phyloP scores from a whole-genome alignment of 1,140 invertebrate genomes.

The Lepeophtheirus salmonis region DNA sequence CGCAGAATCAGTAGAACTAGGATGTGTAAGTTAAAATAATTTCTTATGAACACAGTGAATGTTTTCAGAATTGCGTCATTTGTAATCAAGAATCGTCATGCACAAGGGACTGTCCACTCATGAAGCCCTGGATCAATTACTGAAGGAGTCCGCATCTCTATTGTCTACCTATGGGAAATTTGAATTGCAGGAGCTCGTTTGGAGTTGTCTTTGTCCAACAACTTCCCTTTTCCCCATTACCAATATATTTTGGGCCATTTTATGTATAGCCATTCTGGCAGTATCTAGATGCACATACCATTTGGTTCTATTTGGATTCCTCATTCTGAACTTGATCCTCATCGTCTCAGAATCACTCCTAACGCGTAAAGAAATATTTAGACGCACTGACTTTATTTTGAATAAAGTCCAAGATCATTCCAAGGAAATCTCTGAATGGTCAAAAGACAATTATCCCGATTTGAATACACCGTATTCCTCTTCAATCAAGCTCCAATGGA shows the following conservation, averaged over 20 bases:
- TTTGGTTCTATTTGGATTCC: background rate
- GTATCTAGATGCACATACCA: background rate
- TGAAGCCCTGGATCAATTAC: background rate
- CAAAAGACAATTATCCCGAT: constrained; percentile 57
- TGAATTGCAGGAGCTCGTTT: background rate
- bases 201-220: background rate
- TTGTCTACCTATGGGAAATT: background rate
- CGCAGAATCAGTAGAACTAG: too few species aligned
- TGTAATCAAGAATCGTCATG: too few species aligned
- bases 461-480: constrained; percentile 70
- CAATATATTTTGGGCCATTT: background rate
- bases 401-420: background rate
- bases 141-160: background rate
- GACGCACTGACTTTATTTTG: background rate
- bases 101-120: background rate
- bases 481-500: constrained; percentile 84
- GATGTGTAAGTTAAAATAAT: too few species aligned
- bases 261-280: background rate
- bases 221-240: background rate
- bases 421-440: constrained; percentile 37
- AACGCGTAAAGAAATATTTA: background rate
- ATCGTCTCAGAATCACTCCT: background rate
- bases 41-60: too few species aligned
- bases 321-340: background rate
- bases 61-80: too few species aligned